phyloP scores from a whole-genome alignment of 2,113 vertebrate species.

The Lepidothrix coronata region DNA sequence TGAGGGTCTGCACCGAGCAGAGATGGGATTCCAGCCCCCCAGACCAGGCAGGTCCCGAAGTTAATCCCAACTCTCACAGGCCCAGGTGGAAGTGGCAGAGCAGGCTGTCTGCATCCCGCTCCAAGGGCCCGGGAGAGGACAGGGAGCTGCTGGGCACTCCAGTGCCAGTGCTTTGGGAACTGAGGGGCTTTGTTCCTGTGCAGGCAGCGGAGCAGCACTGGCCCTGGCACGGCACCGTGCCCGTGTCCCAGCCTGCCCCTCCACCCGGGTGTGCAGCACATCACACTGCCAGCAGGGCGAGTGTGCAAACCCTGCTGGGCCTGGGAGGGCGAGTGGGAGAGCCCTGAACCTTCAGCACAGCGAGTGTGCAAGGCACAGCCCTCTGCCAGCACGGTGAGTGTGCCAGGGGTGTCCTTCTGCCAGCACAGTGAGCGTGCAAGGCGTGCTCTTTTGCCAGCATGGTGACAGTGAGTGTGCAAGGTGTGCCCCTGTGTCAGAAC shows the following conservation, averaged over 20 bases:
- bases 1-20: background rate
- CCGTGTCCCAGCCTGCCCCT: background rate
- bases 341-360: background rate
- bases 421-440: background rate
- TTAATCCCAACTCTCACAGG: background rate
- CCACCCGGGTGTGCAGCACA: background rate
- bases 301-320: background rate
- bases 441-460: background rate
- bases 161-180: background rate
- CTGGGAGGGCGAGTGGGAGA: background rate
- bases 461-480: background rate
- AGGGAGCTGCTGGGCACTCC: background rate
- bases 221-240: background rate
- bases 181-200: background rate
- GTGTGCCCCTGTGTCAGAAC: background rate
- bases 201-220: background rate
- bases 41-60: background rate
- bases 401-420: background rate
- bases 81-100: background rate
- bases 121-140: accelerated
- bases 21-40: background rate
- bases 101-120: background rate
- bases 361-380: background rate
- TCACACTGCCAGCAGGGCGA: background rate
- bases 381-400: accelerated